A percentile compares a stretch with the other conserved stretches of the same genome.
phyloP scores from a whole-genome alignment of 2,797 vertebrate species.

The Meriones psammophilus region DNA sequence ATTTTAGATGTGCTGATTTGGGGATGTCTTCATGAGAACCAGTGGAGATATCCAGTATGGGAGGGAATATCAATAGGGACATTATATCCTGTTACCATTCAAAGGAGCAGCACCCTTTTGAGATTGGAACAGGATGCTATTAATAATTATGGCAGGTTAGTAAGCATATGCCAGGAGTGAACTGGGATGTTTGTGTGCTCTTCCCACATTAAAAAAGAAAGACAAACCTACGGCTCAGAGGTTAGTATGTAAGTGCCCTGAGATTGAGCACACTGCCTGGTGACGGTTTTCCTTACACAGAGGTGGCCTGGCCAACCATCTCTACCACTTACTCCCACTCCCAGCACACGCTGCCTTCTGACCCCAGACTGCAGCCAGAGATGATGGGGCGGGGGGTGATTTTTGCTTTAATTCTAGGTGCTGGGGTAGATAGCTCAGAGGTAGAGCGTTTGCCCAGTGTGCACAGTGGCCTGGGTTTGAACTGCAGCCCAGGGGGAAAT shows the following conservation, averaged over 20 bases:
- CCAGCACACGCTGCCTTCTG: not conserved
- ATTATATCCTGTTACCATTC: conserved; percentile 62
- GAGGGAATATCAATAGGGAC: conserved; percentile 37
- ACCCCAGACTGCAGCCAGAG: not conserved
- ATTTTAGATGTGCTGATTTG: conserved; percentile 35
- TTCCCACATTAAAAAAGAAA: not conserved
- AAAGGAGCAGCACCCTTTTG: conserved; percentile 15
- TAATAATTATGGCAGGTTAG: conserved; percentile 50
- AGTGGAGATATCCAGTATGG: not conserved
- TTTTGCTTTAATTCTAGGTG: not conserved
- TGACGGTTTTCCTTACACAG: conserved; percentile 32
- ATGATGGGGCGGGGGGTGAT: not conserved
- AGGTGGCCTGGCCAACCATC: not conserved
- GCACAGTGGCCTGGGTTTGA: not conserved
- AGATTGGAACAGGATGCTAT: conserved; percentile 45
- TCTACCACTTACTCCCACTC: too few species aligned
- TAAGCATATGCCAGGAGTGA: conserved; percentile 47
- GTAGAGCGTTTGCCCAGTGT: not conserved
- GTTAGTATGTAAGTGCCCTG: conserved; percentile 31
- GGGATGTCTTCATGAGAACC: conserved; percentile 38
- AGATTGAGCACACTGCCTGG: not conserved
- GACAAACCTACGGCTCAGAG: not conserved
- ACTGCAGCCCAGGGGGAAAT: not conserved
- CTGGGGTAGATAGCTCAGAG: not conserved
- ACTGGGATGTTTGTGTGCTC: not conserved